Percentiles rank a stretch among this genome's conserved stretches.
These are phyloP conservation scores for Mungos mungo DNA, from an alignment of 2,113 vertebrate genomes.

Conservation along the genomic window DNA sequence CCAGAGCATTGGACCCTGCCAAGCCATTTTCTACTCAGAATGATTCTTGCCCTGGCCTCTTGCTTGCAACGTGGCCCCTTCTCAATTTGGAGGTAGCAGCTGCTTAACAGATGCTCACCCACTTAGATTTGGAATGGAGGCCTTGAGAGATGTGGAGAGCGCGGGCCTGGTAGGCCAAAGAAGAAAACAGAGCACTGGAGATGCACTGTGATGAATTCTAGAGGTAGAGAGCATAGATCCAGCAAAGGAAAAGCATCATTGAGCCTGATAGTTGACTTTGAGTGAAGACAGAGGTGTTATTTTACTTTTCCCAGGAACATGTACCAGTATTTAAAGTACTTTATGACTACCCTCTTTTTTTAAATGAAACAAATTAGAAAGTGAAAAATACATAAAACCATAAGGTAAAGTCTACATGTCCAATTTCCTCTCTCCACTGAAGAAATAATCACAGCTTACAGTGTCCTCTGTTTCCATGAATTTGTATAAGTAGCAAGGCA, in stretches of 20 bases:
- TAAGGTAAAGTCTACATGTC: neutral
- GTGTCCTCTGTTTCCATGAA: neutral
- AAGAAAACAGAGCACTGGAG: neutral
- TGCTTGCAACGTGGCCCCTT: neutral
- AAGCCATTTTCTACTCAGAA: slow-evolving; percentile 60
- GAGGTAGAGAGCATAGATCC: neutral
- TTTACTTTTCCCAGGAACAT: neutral
- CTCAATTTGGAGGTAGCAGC: slow-evolving; percentile 54
- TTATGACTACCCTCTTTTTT: neutral
- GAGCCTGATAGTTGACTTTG: neutral
- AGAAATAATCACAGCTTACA: neutral
- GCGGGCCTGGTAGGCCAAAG: neutral
- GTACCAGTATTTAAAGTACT: neutral
- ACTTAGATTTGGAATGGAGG: slow-evolving; percentile 39
- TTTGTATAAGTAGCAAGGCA: neutral
- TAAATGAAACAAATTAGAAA: neutral
- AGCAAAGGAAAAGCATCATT: neutral
- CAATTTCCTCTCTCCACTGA: neutral
- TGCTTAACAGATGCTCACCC: slow-evolving; percentile 53
- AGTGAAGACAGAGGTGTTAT: neutral
- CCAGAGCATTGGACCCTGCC: slow-evolving; percentile 52
- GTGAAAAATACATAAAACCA: neutral
- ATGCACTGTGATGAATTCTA: neutral
- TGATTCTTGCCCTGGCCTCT: slow-evolving; percentile 58
- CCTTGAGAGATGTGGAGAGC: neutral